Evolutionary conservation across 1,140 invertebrate genomes (phyloP), one percentile per base, ranked within the genome.

Genomic region (Rhysida immarginata): DNA sequence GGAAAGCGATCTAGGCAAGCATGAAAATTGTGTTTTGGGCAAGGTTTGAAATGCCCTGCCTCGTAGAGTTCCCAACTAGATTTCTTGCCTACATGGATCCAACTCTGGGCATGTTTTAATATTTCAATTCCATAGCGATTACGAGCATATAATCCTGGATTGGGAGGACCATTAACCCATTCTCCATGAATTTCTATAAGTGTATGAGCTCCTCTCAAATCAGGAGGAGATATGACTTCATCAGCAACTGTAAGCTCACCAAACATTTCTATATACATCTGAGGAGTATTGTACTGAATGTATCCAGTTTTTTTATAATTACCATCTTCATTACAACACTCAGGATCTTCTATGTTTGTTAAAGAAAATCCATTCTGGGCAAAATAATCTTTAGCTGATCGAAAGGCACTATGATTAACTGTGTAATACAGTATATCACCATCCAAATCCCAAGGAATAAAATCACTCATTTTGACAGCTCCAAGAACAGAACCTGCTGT

Each of bases 401-500:
- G 44, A 20, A 46, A 46, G 18, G 20, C 5, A 46, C 8, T 46
- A 46, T 18, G 8, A 23, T 46, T 46, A 20, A 5, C 16, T 23
- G 8, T 46, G 44, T 44, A 42, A 25, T 58, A 46, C 50, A 55
- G 45, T 0, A 66, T 18, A 49, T 68, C 65, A 8, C 55, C 64
- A 53, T 68, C 66, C 14, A 55, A 41, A 46, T 64, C 64, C 65
- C 66, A 68, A 26, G 67, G 66, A 24, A 67, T 50, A 20, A 61
- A 56, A 46, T 20, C 18, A 44, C 60, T 61, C 5, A 67, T 57
- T 57, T 67, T 68, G 2, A 69, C 64, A 2, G 63, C 65, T 8
- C 63, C 65, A 5, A 68, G 57, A 1, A 65, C 51, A 16, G 67
- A 63, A 2, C 62, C 62, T 41, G 63, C 60, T 26, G 61, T 58